A percentile compares a stretch with the other conserved stretches of the same genome.
These are phyloP conservation scores for Myiothlypis chrysogaster DNA, from an alignment of 2,797 vertebrate species.

Conservation along the genomic window DNA sequence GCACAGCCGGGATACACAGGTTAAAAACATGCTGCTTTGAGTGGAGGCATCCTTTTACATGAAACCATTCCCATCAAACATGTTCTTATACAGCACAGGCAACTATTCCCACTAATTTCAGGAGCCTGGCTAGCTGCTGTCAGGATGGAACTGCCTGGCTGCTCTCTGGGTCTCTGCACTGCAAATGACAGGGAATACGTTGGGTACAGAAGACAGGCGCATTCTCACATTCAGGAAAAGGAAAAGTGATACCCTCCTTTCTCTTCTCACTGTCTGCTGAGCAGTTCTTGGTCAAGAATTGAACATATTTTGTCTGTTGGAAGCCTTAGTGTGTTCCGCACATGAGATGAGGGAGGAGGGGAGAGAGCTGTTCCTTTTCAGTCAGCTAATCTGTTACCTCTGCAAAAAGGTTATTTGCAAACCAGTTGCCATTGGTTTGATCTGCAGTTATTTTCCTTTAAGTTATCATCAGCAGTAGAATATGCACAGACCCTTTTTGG, in stretches of 20 bases:
- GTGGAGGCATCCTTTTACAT: not conserved
- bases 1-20: not conserved
- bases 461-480: not conserved
- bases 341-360: not conserved
- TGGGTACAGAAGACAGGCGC: not conserved
- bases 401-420: not conserved
- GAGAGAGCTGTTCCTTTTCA: not conserved
- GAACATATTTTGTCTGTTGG: not conserved
- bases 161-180: not conserved
- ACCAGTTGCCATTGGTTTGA: not conserved
- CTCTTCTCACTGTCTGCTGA: not conserved
- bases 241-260: not conserved
- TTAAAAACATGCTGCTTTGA: not conserved
- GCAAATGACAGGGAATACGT: not conserved
- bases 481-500: not conserved
- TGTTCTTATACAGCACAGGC: not conserved
- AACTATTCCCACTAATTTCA: not conserved
- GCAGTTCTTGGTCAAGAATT: not conserved
- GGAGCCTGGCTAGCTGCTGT: not conserved
- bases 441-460: not conserved
- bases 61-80: not conserved
- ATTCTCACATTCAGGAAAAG: not conserved
- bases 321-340: not conserved
- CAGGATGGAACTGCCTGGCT: not conserved
- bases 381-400: not conserved